These are phyloP conservation scores for Phylloscopus trochilus DNA, from an alignment of 2,113 vertebrate genomes.

Conservation along the genomic window DNA sequence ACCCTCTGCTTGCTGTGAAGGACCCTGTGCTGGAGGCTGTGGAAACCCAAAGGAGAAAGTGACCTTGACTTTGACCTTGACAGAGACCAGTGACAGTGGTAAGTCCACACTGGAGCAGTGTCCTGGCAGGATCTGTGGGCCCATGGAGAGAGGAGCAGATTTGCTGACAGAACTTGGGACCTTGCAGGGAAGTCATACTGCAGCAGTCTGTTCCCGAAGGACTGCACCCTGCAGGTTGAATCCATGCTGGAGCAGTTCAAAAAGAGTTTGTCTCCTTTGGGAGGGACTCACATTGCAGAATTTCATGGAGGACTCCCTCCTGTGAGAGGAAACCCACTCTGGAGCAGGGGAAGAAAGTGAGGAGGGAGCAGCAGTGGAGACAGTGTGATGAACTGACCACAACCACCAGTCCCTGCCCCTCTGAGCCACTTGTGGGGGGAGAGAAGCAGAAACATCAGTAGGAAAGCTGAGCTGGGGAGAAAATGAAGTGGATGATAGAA, in stretches of 20 bases:
- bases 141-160: neutral
- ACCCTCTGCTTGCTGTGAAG: fast-evolving
- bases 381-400: neutral
- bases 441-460: neutral
- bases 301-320: neutral
- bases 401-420: neutral
- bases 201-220: neutral
- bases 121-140: neutral
- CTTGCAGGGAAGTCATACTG: neutral
- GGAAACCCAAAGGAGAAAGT: neutral
- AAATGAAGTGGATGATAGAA: neutral
- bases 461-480: neutral
- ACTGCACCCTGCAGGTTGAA: neutral
- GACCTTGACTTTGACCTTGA: neutral
- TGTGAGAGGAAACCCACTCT: fast-evolving
- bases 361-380: neutral
- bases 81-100: no score
- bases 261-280: neutral
- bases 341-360: neutral
- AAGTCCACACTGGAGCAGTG: fast-evolving
- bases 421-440: fast-evolving
- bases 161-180: neutral
- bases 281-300: neutral
- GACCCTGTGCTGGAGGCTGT: fast-evolving
- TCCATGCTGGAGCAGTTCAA: neutral